Base-by-base conservation (phyloP, 2,888 invertebrate species). In the Camptogramma bilineatum region DNA sequence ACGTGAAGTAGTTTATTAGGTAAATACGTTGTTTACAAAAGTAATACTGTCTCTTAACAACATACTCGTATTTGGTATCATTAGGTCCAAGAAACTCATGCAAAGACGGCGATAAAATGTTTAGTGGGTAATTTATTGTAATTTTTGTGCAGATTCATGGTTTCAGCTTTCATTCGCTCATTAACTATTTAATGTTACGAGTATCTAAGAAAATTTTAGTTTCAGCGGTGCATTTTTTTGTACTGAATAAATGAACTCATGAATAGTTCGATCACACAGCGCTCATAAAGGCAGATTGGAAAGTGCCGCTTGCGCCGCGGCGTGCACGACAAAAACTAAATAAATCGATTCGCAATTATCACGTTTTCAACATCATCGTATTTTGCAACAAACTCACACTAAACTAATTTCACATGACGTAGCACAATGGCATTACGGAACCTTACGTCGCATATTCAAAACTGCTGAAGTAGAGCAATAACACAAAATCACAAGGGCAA, bases 211-310 rank as follows among this genome's bases (percentile, higher is more conserved):
- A 42, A 50, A 55, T 51, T 8, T 7, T 10, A 7, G 44, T 13
- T 47, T 42, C 46, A 52, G 21, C 21, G 42, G 10, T 48, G 24
- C 10, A 48, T 53, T 58, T 62, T 52, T 52, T 55, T 47, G 39
- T 17, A 39, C 34, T 39, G 42, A 54, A 56, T 28, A 48, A 51
- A 62, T 54, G 19, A 52, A 56, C 71, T 75, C 74, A 79, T 84
- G 79, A 82, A 82, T 83, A 80, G 80, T 79, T 79, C 80, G 77
- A 69, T 69, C 52, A 62, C 71, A 79, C 70, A 66, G 74, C 74
- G 78, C 81, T 77, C 79, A 79, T 78, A 72, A 73, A 72, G 74
- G 68, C 64, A 73, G 72, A 82, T 80, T 83, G 75, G 83, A 83
- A 83, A 83, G 83, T 76, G 79, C 66, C 59, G 64, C 67, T 51